Evolutionary conservation across 2,888 invertebrate genomes (phyloP).

Genomic region (Leucophenga maculata): DNA sequence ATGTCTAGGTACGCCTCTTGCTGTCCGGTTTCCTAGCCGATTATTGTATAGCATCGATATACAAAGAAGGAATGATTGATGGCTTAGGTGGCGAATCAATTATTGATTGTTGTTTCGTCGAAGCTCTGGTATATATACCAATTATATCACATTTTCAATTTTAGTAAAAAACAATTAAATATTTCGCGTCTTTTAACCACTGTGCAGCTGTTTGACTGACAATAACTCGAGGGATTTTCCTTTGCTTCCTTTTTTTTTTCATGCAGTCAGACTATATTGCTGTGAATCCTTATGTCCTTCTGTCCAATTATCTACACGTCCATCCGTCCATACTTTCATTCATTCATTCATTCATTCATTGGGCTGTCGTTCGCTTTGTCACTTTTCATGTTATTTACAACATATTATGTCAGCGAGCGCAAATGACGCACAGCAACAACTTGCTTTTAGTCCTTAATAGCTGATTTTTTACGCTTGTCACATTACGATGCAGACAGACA

Average conservation of each 20-base stretch:
- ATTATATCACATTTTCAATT: too few relatives aligned
- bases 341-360: neutral
- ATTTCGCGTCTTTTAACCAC: too few relatives aligned
- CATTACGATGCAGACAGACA: slow-evolving; percentile 36
- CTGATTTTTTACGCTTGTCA: slow-evolving; percentile 40
- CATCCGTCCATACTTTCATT: neutral
- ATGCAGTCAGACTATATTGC: neutral
- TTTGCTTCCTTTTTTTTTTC: neutral
- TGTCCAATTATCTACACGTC: neutral
- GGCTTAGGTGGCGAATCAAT: too few relatives aligned
- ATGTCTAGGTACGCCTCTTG: too few relatives aligned
- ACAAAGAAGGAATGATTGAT: too few relatives aligned
- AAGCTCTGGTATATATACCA: too few relatives aligned
- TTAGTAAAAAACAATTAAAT: too few relatives aligned
- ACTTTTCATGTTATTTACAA: slow-evolving; percentile 34
- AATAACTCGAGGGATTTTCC: neutral
- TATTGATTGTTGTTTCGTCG: too few relatives aligned
- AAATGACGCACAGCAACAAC: slow-evolving; percentile 45
- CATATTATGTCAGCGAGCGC: slow-evolving; percentile 33
- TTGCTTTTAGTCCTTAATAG: slow-evolving; percentile 55
- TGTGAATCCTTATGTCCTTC: slow-evolving; percentile 2
- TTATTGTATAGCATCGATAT: too few relatives aligned
- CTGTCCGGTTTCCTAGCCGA: too few relatives aligned
- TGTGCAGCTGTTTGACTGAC: neutral
- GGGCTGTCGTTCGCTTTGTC: slow-evolving; percentile 2